Evolutionary conservation across 2,888 invertebrate species (phyloP).

Genomic region (Chymomyza caudatula): DNA sequence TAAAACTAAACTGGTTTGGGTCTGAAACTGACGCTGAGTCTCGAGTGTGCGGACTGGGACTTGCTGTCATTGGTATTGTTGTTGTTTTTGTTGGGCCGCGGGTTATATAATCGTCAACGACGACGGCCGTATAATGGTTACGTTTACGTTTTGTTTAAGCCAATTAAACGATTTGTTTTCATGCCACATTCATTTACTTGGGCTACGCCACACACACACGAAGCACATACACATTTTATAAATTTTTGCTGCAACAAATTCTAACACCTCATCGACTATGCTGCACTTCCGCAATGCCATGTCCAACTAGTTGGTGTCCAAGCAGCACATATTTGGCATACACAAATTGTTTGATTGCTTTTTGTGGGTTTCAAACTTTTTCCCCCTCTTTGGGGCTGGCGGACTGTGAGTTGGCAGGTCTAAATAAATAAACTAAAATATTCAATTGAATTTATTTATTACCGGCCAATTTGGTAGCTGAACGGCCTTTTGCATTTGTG

Average conservation of each 20-base stretch:
- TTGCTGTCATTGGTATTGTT: constrained; percentile 42
- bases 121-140: constrained; percentile 54
- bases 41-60: constrained; percentile 13
- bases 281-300: constrained; percentile 2
- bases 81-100: constrained; percentile 22
- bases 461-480: constrained; percentile 57
- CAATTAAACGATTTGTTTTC: constrained; percentile 73
- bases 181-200: constrained; percentile 58
- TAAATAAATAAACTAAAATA: constrained; percentile 76
- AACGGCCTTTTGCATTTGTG: constrained; percentile 65
- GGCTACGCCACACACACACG: constrained; percentile 27
- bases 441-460: constrained; percentile 77
- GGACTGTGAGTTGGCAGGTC: constrained; percentile 11
- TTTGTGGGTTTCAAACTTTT: neutral
- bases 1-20: constrained; percentile 59
- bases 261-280: neutral
- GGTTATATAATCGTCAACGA: constrained; percentile 57
- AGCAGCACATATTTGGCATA: neutral
- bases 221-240: constrained; percentile 27
- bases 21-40: neutral
- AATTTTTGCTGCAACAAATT: neutral
- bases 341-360: constrained; percentile 2
- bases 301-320: neutral
- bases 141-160: constrained; percentile 70
- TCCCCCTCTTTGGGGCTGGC: neutral